Evolutionary conservation across 2,797 vertebrate genomes (phyloP).

Genomic region (Bradypodion ventrale): DNA sequence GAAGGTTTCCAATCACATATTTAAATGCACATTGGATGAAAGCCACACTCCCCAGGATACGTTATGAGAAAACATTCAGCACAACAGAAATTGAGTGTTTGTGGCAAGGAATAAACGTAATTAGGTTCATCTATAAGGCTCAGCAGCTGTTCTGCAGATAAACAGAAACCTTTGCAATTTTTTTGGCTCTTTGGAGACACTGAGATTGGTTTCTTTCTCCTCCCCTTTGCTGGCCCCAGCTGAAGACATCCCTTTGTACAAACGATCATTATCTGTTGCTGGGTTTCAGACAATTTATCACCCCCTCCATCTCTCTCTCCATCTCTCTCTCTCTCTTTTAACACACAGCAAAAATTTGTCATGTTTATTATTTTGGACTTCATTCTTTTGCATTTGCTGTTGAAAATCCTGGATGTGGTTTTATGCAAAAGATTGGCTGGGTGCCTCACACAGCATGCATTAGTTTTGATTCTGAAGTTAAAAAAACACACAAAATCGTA

Average conservation of each 20-base stretch:
- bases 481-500: slow-evolving; percentile 14
- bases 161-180: slow-evolving; percentile 65
- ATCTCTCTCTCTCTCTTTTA: too few species aligned
- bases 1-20: background rate
- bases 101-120: slow-evolving; percentile 71
- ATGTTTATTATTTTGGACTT: slow-evolving; percentile 11
- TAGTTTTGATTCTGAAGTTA: slow-evolving; percentile 57
- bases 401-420: slow-evolving; percentile 41
- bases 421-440: slow-evolving; percentile 52
- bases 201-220: slow-evolving; percentile 40
- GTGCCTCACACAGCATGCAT: slow-evolving; percentile 52
- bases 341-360: too few species aligned
- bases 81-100: slow-evolving; percentile 71
- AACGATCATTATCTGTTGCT: slow-evolving; percentile 57
- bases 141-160: slow-evolving; percentile 71
- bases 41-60: slow-evolving; percentile 56
- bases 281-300: slow-evolving; percentile 44
- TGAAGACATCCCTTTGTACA: slow-evolving; percentile 53
- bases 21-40: slow-evolving; percentile 47
- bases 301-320: too few species aligned
- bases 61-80: slow-evolving; percentile 59
- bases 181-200: slow-evolving; percentile 57
- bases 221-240: slow-evolving; percentile 33
- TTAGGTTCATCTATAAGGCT: slow-evolving; percentile 71
- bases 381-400: slow-evolving; percentile 29